phyloP scores from a whole-genome alignment of 2,113 vertebrate genomes.

The Oenanthe oenanthe region DNA sequence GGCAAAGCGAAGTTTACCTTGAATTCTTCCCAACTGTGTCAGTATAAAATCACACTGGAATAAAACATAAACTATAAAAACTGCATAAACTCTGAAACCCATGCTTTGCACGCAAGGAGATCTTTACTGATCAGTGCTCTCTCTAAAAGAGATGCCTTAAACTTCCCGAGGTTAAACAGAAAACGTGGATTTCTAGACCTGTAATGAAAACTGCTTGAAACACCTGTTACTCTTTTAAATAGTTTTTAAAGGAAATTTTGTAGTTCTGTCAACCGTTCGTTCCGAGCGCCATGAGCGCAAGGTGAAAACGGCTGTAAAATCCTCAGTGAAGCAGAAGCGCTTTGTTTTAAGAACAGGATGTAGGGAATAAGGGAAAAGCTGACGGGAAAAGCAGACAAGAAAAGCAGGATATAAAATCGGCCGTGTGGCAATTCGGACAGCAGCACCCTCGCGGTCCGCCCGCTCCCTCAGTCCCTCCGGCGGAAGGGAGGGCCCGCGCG shows the following conservation, averaged over 20 bases:
- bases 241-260: not conserved
- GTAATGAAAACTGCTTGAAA: not conserved
- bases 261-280: rapidly evolving
- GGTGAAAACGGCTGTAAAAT: not conserved
- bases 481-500: not conserved
- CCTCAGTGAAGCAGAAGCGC: not conserved
- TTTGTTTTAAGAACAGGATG: not conserved
- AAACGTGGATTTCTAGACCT: not conserved
- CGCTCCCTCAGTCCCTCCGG: rapidly evolving
- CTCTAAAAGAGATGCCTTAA: not conserved
- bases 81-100: not conserved
- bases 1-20: not conserved
- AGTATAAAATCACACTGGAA: not conserved
- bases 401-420: rapidly evolving
- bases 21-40: not conserved
- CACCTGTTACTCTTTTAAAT: not conserved
- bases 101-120: not conserved
- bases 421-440: rapidly evolving
- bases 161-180: not conserved
- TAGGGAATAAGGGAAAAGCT: no score
- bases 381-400: rapidly evolving
- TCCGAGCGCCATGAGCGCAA: not conserved
- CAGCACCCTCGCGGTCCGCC: rapidly evolving
- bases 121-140: not conserved
- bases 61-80: not conserved